Percentiles rank a stretch among this genome's conserved stretches.
These are phyloP conservation scores for Temnothorax longispinosus DNA, from an alignment of 1,140 invertebrate species.

Conservation along the genomic window DNA sequence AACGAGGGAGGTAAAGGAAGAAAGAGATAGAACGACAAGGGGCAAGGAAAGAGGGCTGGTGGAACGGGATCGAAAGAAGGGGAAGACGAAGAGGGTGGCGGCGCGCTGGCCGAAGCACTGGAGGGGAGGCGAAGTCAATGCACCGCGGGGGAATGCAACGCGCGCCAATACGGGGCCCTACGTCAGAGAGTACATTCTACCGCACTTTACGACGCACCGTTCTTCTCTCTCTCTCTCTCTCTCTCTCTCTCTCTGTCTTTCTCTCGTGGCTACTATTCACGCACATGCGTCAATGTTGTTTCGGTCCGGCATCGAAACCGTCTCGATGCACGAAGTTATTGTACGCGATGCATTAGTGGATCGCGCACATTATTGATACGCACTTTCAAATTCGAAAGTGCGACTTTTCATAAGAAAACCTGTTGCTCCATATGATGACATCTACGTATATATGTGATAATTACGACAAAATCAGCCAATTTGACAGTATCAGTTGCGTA, in stretches of 20 bases:
- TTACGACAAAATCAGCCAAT: background rate
- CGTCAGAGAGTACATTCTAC: constrained; percentile 83
- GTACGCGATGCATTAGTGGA: background rate
- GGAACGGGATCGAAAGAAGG: constrained; percentile 12
- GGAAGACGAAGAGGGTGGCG: constrained; percentile 45
- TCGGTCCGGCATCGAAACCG: constrained; percentile 15
- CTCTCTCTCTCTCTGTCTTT: constrained; percentile 4
- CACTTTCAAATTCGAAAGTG: background rate
- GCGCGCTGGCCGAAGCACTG: constrained; percentile 54
- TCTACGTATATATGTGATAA: background rate
- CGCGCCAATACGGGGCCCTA: constrained; percentile 77
- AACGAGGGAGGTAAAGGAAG: background rate
- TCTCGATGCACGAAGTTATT: constrained; percentile 6
- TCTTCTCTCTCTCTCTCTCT: constrained; percentile 6
- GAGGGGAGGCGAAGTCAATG: constrained; percentile 82
- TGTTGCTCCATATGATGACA: background rate
- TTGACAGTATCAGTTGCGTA: constrained; percentile 13
- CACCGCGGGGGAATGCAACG: constrained; percentile 83
- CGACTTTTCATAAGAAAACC: background rate
- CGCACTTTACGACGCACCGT: constrained; percentile 72
- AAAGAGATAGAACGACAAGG: constrained; percentile 27
- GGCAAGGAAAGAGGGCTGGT: constrained; percentile 27
- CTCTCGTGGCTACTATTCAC: background rate
- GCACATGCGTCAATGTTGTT: constrained; percentile 1
- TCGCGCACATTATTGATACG: background rate